phyloP scores from a whole-genome alignment of 2,113 vertebrate species.

The Pterocles gutturalis region DNA sequence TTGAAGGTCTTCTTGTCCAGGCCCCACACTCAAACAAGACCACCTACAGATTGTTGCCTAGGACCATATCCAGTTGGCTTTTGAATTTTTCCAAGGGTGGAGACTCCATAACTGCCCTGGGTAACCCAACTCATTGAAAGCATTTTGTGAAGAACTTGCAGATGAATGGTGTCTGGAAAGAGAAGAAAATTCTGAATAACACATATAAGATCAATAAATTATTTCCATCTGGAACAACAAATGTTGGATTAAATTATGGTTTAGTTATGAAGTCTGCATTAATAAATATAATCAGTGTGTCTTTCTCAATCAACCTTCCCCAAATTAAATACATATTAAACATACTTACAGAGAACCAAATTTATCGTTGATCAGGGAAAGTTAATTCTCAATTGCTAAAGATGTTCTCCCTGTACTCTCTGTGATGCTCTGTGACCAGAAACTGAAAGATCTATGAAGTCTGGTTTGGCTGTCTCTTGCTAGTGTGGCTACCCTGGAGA shows the following conservation, averaged over 20 bases:
- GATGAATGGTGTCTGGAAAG: neutral
- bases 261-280: neutral
- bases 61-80: neutral
- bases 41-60: neutral
- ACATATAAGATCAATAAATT: neutral
- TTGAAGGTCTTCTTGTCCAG: neutral
- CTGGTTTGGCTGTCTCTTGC: neutral
- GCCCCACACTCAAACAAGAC: neutral
- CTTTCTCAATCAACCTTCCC: neutral
- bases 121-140: rapidly evolving
- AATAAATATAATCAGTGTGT: neutral
- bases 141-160: neutral
- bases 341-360: neutral
- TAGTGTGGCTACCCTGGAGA: neutral
- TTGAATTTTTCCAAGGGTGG: neutral
- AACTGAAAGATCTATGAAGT: neutral
- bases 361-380: neutral
- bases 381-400: neutral
- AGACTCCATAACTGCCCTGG: neutral
- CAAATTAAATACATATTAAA: neutral
- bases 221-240: neutral
- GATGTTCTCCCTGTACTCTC: neutral
- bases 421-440: neutral
- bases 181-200: neutral
- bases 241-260: neutral